phyloP scores from a whole-genome alignment of 2,888 invertebrate species.

The Torymus tubicola region DNA sequence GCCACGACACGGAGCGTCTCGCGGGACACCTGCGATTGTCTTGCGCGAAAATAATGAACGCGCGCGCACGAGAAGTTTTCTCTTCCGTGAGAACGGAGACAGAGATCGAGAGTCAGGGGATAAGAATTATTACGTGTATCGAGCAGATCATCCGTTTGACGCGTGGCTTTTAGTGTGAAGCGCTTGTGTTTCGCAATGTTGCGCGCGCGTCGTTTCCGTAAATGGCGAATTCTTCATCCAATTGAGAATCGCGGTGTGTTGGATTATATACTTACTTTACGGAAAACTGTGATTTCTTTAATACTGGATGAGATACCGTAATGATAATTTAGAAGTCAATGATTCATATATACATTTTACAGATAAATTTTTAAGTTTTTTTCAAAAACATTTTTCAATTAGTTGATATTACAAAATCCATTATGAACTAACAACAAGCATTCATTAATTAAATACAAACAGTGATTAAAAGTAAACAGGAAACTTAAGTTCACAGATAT shows the following conservation, averaged over 20 bases:
- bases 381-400: too few species aligned
- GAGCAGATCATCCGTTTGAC: not conserved
- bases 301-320: too few species aligned
- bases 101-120: constrained; percentile 25
- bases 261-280: constrained; percentile 15
- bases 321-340: too few species aligned
- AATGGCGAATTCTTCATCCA: constrained; percentile 29
- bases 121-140: constrained; percentile 21
- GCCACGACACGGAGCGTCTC: constrained; percentile 9
- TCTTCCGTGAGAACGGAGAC: constrained; percentile 55
- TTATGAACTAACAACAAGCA: too few species aligned
- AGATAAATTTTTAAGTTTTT: too few species aligned
- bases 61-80: constrained; percentile 31
- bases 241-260: not conserved
- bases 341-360: too few species aligned
- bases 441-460: too few species aligned
- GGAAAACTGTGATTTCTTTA: constrained; percentile 11
- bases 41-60: constrained; percentile 46
- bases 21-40: constrained; percentile 53
- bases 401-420: too few species aligned
- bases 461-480: too few species aligned
- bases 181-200: constrained; percentile 32
- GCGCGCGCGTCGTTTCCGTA: constrained; percentile 20
- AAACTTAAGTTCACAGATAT: too few species aligned
- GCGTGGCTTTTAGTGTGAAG: not conserved